Evolutionary conservation across 1,140 invertebrate genomes (phyloP).

Genomic region (Conus betulinus): DNA sequence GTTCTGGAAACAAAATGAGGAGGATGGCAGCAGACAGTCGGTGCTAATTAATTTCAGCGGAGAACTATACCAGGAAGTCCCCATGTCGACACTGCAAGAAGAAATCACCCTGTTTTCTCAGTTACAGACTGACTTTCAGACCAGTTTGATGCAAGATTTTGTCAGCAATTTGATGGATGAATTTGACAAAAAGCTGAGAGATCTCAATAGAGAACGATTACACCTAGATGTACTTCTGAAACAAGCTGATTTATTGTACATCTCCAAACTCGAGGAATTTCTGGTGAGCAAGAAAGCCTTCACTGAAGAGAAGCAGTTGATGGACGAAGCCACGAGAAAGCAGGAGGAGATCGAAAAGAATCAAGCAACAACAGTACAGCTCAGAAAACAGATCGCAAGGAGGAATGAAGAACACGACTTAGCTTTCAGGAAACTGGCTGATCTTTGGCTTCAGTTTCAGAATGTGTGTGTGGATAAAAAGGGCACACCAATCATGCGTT

Average conservation of each 20-base stretch:
- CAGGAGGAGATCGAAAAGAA: background rate
- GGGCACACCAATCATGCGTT: no score
- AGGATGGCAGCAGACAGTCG: no score
- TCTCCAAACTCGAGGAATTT: background rate
- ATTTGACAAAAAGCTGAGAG: conserved; percentile 1
- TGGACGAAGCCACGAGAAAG: background rate
- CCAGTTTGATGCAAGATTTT: background rate
- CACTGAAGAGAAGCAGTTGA: background rate
- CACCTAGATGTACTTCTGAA: background rate
- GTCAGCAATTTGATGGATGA: background rate
- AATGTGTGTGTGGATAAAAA: background rate
- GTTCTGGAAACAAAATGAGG: background rate
- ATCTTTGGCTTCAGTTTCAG: background rate
- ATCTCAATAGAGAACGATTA: background rate
- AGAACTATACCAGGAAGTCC: no score
- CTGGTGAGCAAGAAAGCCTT: background rate
- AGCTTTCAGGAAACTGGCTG: background rate
- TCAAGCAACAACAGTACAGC: background rate
- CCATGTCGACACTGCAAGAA: background rate
- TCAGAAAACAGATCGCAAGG: background rate
- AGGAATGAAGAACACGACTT: background rate
- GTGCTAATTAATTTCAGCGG: no score
- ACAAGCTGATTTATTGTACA: background rate
- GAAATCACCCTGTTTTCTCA: background rate
- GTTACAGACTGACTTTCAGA: background rate